Conservation (phyloP, 2,888 invertebrate species). For the Synanthedon tipuliformis region DNA sequence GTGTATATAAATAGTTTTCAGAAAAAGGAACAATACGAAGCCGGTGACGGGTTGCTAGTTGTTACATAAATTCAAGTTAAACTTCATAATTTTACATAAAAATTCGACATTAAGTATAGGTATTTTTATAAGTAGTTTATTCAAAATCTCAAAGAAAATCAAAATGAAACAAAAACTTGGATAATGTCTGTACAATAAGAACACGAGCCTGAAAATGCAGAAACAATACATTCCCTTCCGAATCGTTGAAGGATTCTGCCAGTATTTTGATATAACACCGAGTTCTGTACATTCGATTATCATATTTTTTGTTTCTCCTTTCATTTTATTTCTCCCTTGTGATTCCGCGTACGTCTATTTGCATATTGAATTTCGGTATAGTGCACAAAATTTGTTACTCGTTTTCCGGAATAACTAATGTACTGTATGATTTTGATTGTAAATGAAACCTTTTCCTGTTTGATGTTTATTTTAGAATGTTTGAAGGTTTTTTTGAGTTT, state of each 20-base stretch:
- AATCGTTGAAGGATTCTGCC: constrained; percentile 22
- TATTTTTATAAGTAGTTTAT: too few species aligned
- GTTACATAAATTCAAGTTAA: too few species aligned
- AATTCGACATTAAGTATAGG: too few species aligned
- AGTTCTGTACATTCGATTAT: constrained; percentile 55
- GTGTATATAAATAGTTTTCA: too few species aligned
- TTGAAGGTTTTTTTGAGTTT: too few species aligned
- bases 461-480: too few species aligned
- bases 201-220: constrained; percentile 2
- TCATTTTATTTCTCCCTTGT: constrained; percentile 56
- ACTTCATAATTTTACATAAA: too few species aligned
- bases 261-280: constrained; percentile 29
- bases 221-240: constrained; percentile 12
- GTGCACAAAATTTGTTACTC: constrained; percentile 50
- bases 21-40: too few species aligned
- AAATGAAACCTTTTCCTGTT: not conserved
- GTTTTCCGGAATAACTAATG: constrained; percentile 20
- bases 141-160: not conserved
- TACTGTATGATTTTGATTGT: not conserved
- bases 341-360: constrained; percentile 51
- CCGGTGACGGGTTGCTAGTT: too few species aligned
- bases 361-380: constrained; percentile 62
- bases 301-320: constrained; percentile 52
- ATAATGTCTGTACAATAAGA: not conserved
- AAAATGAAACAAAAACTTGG: not conserved